Evolutionary conservation across 2,888 invertebrate species (phyloP).

Genomic region (Trimorus sp.): DNA sequence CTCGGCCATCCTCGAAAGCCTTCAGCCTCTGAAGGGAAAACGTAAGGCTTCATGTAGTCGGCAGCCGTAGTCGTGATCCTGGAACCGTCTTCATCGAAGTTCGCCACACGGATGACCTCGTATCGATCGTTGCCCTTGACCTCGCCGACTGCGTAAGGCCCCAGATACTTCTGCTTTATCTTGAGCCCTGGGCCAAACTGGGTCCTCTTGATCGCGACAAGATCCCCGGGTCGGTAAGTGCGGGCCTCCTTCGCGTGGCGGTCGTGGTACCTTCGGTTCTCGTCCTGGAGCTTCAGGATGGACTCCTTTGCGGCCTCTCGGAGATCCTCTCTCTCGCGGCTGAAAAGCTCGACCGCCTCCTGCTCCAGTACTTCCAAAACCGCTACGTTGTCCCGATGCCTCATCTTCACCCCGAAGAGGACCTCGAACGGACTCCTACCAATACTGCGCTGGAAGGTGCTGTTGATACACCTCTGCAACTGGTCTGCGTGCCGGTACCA

Average conservation of each 20-base stretch:
- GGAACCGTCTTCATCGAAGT: constrained; percentile 50
- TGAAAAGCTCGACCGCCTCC: constrained; percentile 53
- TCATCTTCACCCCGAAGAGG: constrained; percentile 52
- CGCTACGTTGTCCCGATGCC: constrained; percentile 40
- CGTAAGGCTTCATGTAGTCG: constrained; percentile 62
- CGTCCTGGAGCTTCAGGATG: constrained; percentile 66
- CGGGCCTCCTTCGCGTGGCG: constrained; percentile 64
- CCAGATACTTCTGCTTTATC: constrained; percentile 63
- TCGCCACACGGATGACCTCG: constrained; percentile 50
- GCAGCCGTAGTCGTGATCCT: constrained; percentile 53
- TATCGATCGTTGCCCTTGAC: constrained; percentile 65
- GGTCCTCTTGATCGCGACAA: constrained; percentile 63
- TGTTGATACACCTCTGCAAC: constrained; percentile 20
- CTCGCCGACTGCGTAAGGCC: constrained; percentile 62
- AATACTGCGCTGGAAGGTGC: constrained; percentile 13
- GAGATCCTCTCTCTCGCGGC: constrained; percentile 52
- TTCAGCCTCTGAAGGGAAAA: constrained; percentile 16
- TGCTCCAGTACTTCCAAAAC: constrained; percentile 53
- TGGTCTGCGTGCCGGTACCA: constrained; percentile 18
- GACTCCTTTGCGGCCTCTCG: constrained; percentile 55
- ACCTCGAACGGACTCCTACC: constrained; percentile 22
- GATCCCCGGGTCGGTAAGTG: constrained; percentile 61
- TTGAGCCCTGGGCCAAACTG: constrained; percentile 67
- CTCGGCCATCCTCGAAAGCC: constrained; percentile 23
- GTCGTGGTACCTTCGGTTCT: constrained; percentile 67